Evolutionary conservation across 2,888 invertebrate genomes (phyloP).

Genomic region (Hartigia nigra): DNA sequence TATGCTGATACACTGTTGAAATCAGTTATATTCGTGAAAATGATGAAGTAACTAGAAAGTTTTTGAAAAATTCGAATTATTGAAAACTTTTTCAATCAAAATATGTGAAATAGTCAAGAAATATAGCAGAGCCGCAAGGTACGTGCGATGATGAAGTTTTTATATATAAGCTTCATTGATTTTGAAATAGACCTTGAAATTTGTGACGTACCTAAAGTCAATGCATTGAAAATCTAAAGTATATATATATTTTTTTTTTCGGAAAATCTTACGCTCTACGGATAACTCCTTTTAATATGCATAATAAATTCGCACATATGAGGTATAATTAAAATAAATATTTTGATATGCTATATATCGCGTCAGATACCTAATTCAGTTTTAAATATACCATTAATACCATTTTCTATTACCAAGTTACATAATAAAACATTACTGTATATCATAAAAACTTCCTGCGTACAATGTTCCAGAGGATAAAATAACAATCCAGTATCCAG

Average conservation of each 20-base stretch:
- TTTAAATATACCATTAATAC: too few species aligned
- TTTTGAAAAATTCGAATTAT: background rate
- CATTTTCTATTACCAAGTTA: background rate
- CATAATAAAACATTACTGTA: background rate
- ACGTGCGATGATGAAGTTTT: background rate
- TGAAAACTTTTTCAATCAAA: background rate
- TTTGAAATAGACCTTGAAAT: background rate
- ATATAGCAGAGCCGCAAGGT: background rate
- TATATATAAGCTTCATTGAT: too few species aligned
- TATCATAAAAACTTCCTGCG: too few species aligned
- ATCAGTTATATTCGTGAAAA: background rate
- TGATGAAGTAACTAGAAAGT: background rate
- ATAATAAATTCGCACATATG: background rate
- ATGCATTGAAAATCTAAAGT: background rate
- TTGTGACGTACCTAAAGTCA: background rate
- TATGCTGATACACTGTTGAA: background rate
- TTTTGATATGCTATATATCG: too few species aligned
- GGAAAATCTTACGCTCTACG: background rate
- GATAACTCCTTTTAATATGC: background rate
- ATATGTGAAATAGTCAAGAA: background rate
- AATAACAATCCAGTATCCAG: too few species aligned
- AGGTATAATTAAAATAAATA: background rate
- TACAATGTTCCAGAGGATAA: too few species aligned
- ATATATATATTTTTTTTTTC: background rate
- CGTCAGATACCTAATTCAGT: too few species aligned